Evolutionary conservation across 1,140 invertebrate species (phyloP).

Genomic region (Lepidurus arcticus): DNA sequence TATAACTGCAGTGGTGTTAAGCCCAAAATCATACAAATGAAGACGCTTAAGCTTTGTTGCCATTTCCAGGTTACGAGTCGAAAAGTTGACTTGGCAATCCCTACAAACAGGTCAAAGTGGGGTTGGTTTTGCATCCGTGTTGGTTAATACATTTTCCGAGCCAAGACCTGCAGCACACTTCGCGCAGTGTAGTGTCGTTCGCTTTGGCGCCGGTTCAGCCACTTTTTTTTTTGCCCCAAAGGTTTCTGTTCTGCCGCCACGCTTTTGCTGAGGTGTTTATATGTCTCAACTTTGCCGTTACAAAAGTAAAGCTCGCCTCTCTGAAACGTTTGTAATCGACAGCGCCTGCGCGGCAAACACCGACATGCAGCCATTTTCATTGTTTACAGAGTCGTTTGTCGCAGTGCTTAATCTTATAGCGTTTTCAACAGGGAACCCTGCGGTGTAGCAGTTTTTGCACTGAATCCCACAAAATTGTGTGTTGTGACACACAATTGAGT

Average conservation of each 20-base stretch:
- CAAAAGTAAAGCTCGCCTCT: neutral
- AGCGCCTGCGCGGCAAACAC: neutral
- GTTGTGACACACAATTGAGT: too few species aligned
- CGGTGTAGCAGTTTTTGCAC: too few species aligned
- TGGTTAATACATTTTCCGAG: too few species aligned
- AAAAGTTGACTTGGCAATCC: neutral
- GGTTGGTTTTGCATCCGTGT: too few species aligned
- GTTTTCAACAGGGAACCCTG: too few species aligned
- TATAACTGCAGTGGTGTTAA: neutral
- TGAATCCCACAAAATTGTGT: too few species aligned
- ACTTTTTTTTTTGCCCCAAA: neutral
- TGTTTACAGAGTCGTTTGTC: neutral
- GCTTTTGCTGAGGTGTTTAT: slow-evolving; percentile 1
- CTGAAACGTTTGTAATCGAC: neutral
- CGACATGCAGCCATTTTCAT: neutral
- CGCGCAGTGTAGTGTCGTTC: neutral
- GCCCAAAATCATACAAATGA: slow-evolving; percentile 14
- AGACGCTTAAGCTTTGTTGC: neutral
- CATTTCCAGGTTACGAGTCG: neutral
- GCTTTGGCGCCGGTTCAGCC: neutral
- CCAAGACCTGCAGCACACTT: too few species aligned
- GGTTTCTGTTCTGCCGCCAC: neutral
- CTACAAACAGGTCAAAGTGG: neutral
- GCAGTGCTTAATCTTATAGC: neutral
- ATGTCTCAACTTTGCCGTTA: neutral